Base-by-base conservation (phyloP, 2,113 vertebrate genomes). In the Choloepus hoffmanni region DNA sequence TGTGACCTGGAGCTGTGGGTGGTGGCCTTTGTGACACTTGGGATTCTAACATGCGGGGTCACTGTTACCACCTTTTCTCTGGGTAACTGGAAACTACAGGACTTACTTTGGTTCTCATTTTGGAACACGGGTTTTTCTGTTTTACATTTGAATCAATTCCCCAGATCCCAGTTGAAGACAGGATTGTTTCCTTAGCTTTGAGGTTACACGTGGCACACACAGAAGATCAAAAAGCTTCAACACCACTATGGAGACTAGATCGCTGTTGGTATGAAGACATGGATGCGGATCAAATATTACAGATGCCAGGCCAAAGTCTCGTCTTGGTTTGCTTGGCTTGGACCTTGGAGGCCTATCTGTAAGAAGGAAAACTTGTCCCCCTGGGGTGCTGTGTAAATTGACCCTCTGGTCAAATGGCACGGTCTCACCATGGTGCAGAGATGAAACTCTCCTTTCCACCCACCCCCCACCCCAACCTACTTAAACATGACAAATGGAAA, bases 181-280 rank as follows among this genome's bases (percentile, higher is more conserved):
- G 26, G 24, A 36, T n/a, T 62, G 58, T 65, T 74, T 53, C n/a
- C 36, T n/a, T 74, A 55, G 67, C 67, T 83, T 83, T 89, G 62
- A 55, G 68, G 26, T 11, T 68, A 45, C 76, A 24, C 14, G 12
- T 24, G 73, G 67, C 28, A 13, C 23, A 58, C 48, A n/a, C 16
- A 73, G 90, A 91, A 84, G 67, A 62, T 91, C 85, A 96, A 53
- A 97, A 73, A 30, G 19, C 24, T 58, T 50, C 50, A 26, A 7
- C 24, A 4, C 19, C 28, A 15, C 36, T 4, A 7, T 45, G 30
- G 55, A 85, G 74, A 55, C 43, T n/a, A 78, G 73, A 43, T 73
- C 36, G 55, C 85, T 24, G 16, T 23, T 9, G 48, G 53, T 45
- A 68, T 43, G 89, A 91, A 74, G 83, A 89, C 40, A 45, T 43